A percentile compares a stretch with the other conserved stretches of the same genome.
Evolutionary conservation across 2,797 vertebrate genomes (phyloP).

Genomic region (Toxotes lorentzi): DNA sequence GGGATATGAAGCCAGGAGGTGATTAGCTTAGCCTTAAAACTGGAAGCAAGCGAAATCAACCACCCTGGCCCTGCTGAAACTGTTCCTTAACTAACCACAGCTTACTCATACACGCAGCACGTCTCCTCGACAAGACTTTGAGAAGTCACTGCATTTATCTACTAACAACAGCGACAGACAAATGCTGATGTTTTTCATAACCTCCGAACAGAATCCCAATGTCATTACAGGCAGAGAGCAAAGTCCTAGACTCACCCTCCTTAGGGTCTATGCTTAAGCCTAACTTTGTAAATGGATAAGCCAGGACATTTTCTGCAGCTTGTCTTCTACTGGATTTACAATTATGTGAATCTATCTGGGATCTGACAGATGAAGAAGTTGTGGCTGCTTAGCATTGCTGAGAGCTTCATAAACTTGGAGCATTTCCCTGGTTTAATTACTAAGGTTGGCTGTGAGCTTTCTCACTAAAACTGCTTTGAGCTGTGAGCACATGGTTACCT

Average conservation of each 20-base stretch:
- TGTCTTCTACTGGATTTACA: background rate
- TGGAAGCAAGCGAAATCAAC: background rate
- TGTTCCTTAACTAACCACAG: background rate
- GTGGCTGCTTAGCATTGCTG: constrained; percentile 7
- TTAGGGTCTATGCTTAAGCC: background rate
- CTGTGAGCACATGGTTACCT: constrained; percentile 68
- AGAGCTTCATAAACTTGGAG: constrained; percentile 10
- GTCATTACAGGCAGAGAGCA: background rate
- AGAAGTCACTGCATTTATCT: background rate
- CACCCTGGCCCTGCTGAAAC: background rate
- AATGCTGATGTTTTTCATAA: background rate
- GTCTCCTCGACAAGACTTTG: background rate
- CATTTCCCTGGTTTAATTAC: constrained; percentile 40
- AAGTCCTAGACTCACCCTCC: background rate
- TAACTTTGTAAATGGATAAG: background rate
- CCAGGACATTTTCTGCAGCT: background rate
- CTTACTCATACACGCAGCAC: background rate
- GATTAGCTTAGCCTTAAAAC: background rate
- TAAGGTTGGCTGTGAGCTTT: constrained; percentile 11
- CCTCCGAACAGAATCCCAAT: background rate
- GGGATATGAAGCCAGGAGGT: background rate
- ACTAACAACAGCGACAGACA: background rate
- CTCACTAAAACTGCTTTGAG: constrained; percentile 34
- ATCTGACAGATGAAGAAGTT: background rate
- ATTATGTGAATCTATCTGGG: background rate